These are phyloP conservation scores for Tenthredo amoena DNA, from an alignment of 2,888 invertebrate genomes.

Conservation along the genomic window DNA sequence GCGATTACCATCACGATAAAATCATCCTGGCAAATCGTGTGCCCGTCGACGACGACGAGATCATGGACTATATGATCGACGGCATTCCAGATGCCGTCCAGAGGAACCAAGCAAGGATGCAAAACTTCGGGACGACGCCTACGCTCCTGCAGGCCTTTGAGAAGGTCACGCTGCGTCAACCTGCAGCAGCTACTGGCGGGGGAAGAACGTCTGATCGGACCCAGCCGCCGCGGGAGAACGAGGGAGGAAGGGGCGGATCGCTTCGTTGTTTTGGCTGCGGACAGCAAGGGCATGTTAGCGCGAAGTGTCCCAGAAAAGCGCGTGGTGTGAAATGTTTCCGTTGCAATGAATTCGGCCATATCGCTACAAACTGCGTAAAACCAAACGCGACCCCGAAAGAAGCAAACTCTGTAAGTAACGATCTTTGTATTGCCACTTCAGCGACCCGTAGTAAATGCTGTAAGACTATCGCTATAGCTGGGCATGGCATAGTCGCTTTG, in stretches of 20 bases:
- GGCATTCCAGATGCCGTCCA: constrained; percentile 34
- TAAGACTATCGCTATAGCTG: background rate
- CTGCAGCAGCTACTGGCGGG: background rate
- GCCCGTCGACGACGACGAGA: constrained; percentile 48
- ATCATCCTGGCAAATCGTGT: constrained; percentile 28
- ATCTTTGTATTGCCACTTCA: background rate
- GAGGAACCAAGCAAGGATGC: constrained; percentile 47
- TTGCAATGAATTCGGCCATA: constrained; percentile 55
- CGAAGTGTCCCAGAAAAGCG: constrained; percentile 28
- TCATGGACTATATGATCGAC: constrained; percentile 50
- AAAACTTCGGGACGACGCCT: constrained; percentile 34
- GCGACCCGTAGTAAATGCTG: background rate
- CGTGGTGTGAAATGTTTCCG: constrained; percentile 53
- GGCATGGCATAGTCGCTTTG: constrained; percentile 44
- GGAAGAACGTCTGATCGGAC: background rate
- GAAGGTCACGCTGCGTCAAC: constrained; percentile 43
- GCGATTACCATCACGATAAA: constrained; percentile 52
- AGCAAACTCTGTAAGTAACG: background rate
- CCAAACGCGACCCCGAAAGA: background rate
- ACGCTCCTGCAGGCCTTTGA: constrained; percentile 50
- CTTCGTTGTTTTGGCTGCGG: constrained; percentile 23
- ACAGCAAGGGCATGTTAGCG: constrained; percentile 32
- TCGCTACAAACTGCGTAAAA: constrained; percentile 50
- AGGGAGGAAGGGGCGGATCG: background rate
- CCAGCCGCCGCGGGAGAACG: background rate